Evolutionary conservation across 2,797 vertebrate genomes (phyloP), one percentile per base, ranked within the genome.

Genomic region (Pampus argenteus): DNA sequence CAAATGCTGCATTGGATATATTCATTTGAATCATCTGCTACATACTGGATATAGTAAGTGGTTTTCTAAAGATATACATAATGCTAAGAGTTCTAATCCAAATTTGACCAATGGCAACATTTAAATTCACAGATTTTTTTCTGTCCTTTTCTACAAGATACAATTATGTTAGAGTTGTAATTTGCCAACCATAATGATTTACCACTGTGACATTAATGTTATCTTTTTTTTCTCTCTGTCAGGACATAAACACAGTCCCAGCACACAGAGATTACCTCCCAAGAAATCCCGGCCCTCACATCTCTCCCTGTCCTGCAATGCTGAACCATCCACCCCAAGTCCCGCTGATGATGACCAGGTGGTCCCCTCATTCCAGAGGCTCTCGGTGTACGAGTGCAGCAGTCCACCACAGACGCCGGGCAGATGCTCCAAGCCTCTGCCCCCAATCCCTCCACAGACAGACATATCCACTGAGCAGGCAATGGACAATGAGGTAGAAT

Each of bases 401-500:
- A 94, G 93, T 70, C 94, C 95, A 22, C 95, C 95, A 1, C 95
- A 93, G 40, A 95, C 95, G 34, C 71, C 87, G 42, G 70, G 94
- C 34, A 94, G 97, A 34, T 92, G 95, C 68, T 95, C 95, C n/a
- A 94, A 96, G 76, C 98, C 98, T 0, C 94, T 99, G 5, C 98
- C 98, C 0, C 98, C 98, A 2, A 88, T 95, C 83, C 95, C 95
- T 0, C 88, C 91, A 67, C 77, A 84, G 5, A 94, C 93, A 26
- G 94, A 94, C 82, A 66, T 86, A 20, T 76, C 75, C 70, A 71
- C 84, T 3, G 96, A 97, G 22, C 96, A 96, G 57, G 88, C 89
- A 25, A 90, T 93, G 23, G 97, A 99, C 90, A 95, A 83, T 42
- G 98, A 99, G 84, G 95, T 97, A 1, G 97, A 98, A 59, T 96